Base-by-base conservation (phyloP, 2,113 vertebrate genomes). In the Nothocercus nigrocapillus region DNA sequence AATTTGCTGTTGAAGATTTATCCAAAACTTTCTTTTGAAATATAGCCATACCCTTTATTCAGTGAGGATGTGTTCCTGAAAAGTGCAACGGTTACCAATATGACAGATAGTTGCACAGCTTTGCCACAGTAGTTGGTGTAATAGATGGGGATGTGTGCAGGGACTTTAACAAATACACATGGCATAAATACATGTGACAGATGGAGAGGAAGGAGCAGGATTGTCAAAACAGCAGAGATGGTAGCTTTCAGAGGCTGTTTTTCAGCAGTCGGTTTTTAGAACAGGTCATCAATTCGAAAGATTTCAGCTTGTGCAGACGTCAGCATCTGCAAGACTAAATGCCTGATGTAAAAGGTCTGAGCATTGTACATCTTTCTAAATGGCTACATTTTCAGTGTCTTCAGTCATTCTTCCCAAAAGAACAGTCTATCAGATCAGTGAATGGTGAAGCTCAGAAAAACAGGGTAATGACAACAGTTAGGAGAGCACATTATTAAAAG, bases 281-380 rank as follows among this genome's bases (percentile, higher is more conserved):
- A 68, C 28, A 49, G 21, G n/a, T 32, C 8, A 32, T 5, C n/a
- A 12, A 5, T 61, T 17, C 42, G 25, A 17, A 12, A n/a, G 6
- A 45, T 89, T 81, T 89, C n/a, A 24, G 51, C 16, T 64, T 51
- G 28, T 1, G 22, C 56, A 64, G 2, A 44, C 16, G 4, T 15
- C 36, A 27, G 42, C 34, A 68, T 75, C 42, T 38, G 1, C 56
- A 24, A 68, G 36, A 44, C 25, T 74, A n/a, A 58, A 75, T 44
- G 12, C 22, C 30, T 0, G 0, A 9, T 78, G 20, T 38, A 5
- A 28, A 9, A 22, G 11, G 30, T 51, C 4, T 59, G 34, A 68
- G 19, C 28, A 14, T 74, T 83, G 42, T 64, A 38, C 36, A 38
- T 67, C 12, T 82, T 32, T 61, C 74, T 80, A 75, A 49, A 58